A percentile compares a stretch with the other conserved stretches of the same genome.
Evolutionary conservation across 2,113 vertebrate genomes (phyloP).

Genomic region (Artemisiospiza belli): DNA sequence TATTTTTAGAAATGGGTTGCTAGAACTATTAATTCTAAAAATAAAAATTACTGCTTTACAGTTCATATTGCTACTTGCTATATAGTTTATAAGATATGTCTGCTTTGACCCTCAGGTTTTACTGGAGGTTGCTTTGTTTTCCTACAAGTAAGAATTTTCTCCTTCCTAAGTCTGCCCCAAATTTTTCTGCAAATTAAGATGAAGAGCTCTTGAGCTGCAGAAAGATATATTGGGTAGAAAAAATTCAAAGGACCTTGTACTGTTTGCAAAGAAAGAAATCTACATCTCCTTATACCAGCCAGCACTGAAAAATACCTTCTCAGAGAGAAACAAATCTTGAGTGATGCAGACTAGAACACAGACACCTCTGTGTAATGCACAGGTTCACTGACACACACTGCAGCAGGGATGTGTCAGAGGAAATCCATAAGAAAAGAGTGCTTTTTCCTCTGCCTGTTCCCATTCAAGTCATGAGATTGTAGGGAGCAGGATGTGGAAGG

Average conservation of each 20-base stretch:
- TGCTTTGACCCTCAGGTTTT: background rate
- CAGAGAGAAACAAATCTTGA: background rate
- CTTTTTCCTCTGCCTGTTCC: background rate
- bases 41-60: background rate
- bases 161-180: background rate
- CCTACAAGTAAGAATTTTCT: background rate
- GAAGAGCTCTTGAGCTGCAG: background rate
- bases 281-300: background rate
- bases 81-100: background rate
- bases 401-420: background rate
- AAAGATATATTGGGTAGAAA: background rate
- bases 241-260: background rate
- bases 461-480: background rate
- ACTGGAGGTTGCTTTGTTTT: background rate
- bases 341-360: background rate
- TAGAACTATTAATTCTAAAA: slow-evolving; percentile 1
- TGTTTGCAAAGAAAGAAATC: background rate
- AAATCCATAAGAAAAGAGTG: background rate
- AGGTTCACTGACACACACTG: background rate
- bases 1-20: background rate
- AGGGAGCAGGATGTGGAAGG: background rate
- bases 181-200: background rate
- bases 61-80: background rate
- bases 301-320: background rate
- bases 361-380: background rate